Percentiles rank a stretch among this genome's conserved stretches.
These are phyloP conservation scores for Pachydiplax longipennis DNA, from an alignment of 2,888 invertebrate genomes.

Conservation along the genomic window DNA sequence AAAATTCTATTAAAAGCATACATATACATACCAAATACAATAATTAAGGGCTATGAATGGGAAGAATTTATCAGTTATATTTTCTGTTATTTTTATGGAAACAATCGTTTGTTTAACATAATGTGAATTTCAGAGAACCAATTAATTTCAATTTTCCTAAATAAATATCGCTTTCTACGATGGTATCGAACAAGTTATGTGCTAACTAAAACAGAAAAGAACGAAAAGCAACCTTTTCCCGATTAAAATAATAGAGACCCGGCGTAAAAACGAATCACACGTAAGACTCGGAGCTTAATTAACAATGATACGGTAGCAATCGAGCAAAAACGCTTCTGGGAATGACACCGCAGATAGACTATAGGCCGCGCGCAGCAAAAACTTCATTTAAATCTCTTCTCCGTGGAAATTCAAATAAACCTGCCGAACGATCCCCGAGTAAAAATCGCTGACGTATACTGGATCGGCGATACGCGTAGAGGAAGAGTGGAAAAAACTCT, in stretches of 20 bases:
- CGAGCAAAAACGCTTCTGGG: background rate
- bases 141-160: too few relatives aligned
- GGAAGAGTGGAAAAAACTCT: background rate
- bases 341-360: slow-evolving; percentile 5
- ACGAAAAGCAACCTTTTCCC: background rate
- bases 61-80: too few relatives aligned
- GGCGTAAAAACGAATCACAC: background rate
- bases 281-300: background rate
- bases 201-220: background rate
- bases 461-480: background rate
- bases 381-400: slow-evolving; percentile 23
- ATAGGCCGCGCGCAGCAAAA: background rate
- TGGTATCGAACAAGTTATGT: too few relatives aligned
- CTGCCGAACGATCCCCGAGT: slow-evolving; percentile 15
- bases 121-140: too few relatives aligned
- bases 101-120: too few relatives aligned
- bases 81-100: too few relatives aligned
- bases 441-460: slow-evolving; percentile 23
- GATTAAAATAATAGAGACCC: background rate
- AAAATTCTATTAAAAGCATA: too few relatives aligned
- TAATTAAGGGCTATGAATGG: too few relatives aligned
- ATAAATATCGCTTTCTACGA: too few relatives aligned
- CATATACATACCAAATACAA: too few relatives aligned
- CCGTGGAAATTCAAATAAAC: slow-evolving; percentile 16
- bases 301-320: background rate